phyloP scores from a whole-genome alignment of 37 sponge, comb jelly and placozoan species.

The Ephydatia muelleri region DNA sequence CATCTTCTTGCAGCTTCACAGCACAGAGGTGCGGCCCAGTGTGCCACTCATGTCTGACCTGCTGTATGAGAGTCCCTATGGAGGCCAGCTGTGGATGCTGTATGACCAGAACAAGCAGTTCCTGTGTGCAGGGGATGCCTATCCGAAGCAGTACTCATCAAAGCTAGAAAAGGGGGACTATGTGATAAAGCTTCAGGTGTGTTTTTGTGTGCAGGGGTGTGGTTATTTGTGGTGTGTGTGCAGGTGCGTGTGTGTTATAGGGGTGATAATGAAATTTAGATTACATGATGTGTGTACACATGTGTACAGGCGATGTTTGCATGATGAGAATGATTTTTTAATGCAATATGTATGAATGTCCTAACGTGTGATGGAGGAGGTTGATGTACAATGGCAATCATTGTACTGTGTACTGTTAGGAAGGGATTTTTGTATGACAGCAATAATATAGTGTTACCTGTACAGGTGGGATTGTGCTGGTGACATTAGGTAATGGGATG shows the following conservation, averaged over 20 bases:
- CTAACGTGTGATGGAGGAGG: too few species aligned
- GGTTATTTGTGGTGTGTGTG: too few species aligned
- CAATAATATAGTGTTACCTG: neutral
- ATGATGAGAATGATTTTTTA: too few species aligned
- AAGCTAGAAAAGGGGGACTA: slow-evolving; percentile 83
- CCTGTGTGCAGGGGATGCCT: slow-evolving; percentile 81
- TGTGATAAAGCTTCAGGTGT: slow-evolving; percentile 60
- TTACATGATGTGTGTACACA: too few species aligned
- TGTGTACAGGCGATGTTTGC: too few species aligned
- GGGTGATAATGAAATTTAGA: too few species aligned
- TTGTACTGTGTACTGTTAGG: neutral
- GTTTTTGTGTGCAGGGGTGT: neutral
- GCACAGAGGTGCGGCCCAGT: slow-evolving; percentile 66
- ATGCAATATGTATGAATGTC: too few species aligned
- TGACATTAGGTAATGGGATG: too few species aligned
- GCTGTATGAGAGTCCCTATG: slow-evolving; percentile 85
- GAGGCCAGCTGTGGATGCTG: slow-evolving; percentile 91
- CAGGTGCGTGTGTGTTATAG: too few species aligned
- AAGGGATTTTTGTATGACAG: neutral
- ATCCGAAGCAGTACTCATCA: slow-evolving; percentile 53
- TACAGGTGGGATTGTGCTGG: too few species aligned
- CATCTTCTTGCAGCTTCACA: slow-evolving; percentile 23
- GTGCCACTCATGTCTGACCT: slow-evolving; percentile 65
- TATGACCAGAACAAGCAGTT: slow-evolving; percentile 76
- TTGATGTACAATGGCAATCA: too few species aligned